These are phyloP conservation scores for Neodiprion fabricii DNA, from an alignment of 1,140 invertebrate genomes.

Conservation along the genomic window DNA sequence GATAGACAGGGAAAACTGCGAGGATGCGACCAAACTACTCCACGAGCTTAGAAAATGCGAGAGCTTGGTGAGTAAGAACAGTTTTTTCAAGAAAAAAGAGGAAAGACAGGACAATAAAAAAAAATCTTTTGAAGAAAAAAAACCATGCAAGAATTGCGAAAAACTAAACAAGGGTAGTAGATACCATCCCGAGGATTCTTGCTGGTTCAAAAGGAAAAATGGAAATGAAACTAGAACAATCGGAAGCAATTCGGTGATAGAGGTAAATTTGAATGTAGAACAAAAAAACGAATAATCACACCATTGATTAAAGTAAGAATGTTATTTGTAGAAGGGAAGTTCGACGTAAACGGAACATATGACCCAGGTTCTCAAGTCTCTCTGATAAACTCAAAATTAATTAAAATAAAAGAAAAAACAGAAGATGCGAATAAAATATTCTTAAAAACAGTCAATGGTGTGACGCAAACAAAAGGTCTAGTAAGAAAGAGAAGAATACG, in stretches of 20 bases:
- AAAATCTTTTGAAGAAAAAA: slow-evolving; percentile 22
- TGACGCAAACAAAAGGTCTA: slow-evolving; percentile 20
- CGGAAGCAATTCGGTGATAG: slow-evolving; percentile 25
- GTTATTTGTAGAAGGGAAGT: slow-evolving; percentile 18
- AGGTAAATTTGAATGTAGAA: slow-evolving; percentile 24
- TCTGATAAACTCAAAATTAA: slow-evolving; percentile 22
- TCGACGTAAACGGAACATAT: slow-evolving; percentile 20
- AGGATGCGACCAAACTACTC: not conserved
- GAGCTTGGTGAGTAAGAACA: not conserved
- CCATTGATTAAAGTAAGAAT: slow-evolving; percentile 29
- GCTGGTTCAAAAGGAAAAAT: slow-evolving; percentile 30
- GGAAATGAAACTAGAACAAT: slow-evolving; percentile 15
- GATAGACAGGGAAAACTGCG: slow-evolving; percentile 2
- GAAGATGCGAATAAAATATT: slow-evolving; percentile 23
- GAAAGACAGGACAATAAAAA: slow-evolving; percentile 9
- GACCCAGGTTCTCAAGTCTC: slow-evolving; percentile 23
- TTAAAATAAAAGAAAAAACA: slow-evolving; percentile 22
- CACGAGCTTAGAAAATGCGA: slow-evolving; percentile 8
- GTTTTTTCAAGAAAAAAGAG: slow-evolving; percentile 8
- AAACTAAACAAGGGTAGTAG: slow-evolving; percentile 27
- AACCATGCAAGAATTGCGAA: slow-evolving; percentile 27
- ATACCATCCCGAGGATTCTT: slow-evolving; percentile 27
- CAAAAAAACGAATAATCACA: slow-evolving; percentile 31
- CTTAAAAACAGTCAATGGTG: slow-evolving; percentile 27
- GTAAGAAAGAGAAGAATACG: slow-evolving; percentile 20